phyloP scores from a whole-genome alignment of 1,140 invertebrate species.

The Pissodes strobi region DNA sequence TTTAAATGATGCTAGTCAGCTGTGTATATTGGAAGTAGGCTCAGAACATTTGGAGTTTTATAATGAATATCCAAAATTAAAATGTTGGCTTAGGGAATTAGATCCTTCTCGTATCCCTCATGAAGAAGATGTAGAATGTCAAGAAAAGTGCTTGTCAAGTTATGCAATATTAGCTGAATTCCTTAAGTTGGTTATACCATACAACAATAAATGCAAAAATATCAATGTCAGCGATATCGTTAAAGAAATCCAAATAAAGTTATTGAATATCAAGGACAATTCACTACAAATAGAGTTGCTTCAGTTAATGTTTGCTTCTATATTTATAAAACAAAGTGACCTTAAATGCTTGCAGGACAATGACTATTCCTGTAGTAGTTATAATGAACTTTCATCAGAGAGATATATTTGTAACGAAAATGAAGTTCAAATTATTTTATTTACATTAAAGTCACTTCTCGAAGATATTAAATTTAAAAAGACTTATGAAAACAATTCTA shows the following conservation, averaged over 20 bases:
- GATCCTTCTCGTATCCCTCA: slow-evolving; percentile 8
- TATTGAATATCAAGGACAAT: slow-evolving; percentile 36
- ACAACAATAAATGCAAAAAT: slow-evolving; percentile 19
- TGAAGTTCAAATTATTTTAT: slow-evolving; percentile 45
- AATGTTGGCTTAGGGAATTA: slow-evolving; percentile 15
- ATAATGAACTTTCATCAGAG: not conserved
- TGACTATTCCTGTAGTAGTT: no score
- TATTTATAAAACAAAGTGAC: slow-evolving; percentile 43
- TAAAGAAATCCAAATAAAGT: slow-evolving; percentile 37
- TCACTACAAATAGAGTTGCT: slow-evolving; percentile 47
- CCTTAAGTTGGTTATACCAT: slow-evolving; percentile 32
- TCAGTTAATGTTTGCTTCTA: slow-evolving; percentile 47
- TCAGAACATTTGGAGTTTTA: slow-evolving; percentile 26
- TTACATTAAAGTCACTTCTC: slow-evolving; percentile 42
- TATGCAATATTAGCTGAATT: slow-evolving; percentile 44
- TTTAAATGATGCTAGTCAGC: slow-evolving; percentile 25
- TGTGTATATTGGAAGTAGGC: slow-evolving; percentile 33
- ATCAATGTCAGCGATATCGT: slow-evolving; percentile 35
- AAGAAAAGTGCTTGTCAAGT: slow-evolving; percentile 35
- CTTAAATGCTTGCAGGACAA: not conserved
- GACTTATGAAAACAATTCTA: slow-evolving; percentile 34
- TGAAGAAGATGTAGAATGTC: slow-evolving; percentile 25
- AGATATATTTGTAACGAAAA: slow-evolving; percentile 43
- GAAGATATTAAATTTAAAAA: slow-evolving; percentile 44
- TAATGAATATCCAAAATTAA: slow-evolving; percentile 11